Evolutionary conservation across 2,113 vertebrate genomes (phyloP).

Genomic region (Myotis davidii): DNA sequence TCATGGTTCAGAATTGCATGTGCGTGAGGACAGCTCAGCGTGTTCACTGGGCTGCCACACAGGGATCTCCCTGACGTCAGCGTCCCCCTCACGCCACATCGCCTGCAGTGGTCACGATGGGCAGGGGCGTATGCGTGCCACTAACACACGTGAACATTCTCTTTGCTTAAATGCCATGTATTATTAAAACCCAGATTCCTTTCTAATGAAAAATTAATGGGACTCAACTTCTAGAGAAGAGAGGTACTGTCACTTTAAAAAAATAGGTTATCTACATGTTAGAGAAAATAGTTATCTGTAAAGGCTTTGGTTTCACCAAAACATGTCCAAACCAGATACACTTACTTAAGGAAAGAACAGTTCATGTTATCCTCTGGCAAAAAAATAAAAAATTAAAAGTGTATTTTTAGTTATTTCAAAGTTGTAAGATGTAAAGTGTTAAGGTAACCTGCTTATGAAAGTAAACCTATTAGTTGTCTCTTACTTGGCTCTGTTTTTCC

Average conservation of each 20-base stretch:
- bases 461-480: not conserved
- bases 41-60: not conserved
- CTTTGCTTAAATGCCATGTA: conserved; percentile 73
- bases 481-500: not conserved
- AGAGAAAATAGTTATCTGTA: not conserved
- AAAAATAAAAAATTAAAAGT: not conserved
- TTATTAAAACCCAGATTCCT: conserved; percentile 75
- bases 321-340: not conserved
- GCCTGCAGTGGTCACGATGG: conserved; percentile 17
- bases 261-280: not conserved
- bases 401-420: not conserved
- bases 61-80: conserved; percentile 55
- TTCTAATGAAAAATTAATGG: conserved; percentile 77
- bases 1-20: not conserved
- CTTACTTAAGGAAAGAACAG: not conserved
- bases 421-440: not conserved
- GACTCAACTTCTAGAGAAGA: conserved; percentile 70
- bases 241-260: not conserved
- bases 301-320: conserved; percentile 24
- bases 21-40: not conserved
- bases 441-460: not conserved
- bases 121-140: conserved; percentile 27
- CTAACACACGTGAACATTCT: conserved; percentile 68
- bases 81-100: conserved; percentile 17
- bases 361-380: not conserved